Base-by-base conservation (phyloP, 2,113 vertebrate species). In the Cynocephalus volans region DNA sequence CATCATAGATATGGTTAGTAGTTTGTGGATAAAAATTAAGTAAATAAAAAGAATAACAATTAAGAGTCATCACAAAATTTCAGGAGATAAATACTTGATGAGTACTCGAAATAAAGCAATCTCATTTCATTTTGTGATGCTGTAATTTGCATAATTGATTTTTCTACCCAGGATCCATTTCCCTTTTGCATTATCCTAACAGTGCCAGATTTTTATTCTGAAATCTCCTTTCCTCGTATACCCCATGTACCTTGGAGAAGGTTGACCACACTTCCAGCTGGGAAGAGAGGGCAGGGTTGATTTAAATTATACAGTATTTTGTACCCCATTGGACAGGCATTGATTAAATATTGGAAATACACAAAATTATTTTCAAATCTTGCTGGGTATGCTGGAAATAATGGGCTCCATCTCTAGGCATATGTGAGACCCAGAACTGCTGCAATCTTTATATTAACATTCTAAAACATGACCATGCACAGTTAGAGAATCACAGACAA, bases 341-440 rank as follows among this genome's bases (percentile, higher is more conserved):
- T 75, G 14, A 83, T 45, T 75, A 80, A 97, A 13, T 31, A 45
- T 5, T 73, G 13, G 8, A 50, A 41, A 33, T 5, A 70, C 5
- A 36, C 19, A 36, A 54, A 95, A 87, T 82, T 64, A 45, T 28
- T 89, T 92, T 84, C 65, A 6, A 60, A 65, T 94, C 12, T 89
- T 89, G 0, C 21, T 81, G 14, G 21, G 72, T 80, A 56, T 21
- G 6, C 17, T 56, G 12, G 15, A 41, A 90, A 7, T 69, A 80
- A 23, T 54, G 23, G 12, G 0, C 23, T 94, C 31, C 65, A 11
- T 54, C 15, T 56, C 3, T n/a, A 14, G 13, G 4, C 5, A 18
- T 21, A 8, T 28, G 14, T 77, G 48, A 50, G 10, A 89, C 8
- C 1, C 45, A 94, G 18, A 73, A 64, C 3, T n/a, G 12, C 12